Conservation (phyloP, 2,113 vertebrate species). For the Macaca mulatta region DNA sequence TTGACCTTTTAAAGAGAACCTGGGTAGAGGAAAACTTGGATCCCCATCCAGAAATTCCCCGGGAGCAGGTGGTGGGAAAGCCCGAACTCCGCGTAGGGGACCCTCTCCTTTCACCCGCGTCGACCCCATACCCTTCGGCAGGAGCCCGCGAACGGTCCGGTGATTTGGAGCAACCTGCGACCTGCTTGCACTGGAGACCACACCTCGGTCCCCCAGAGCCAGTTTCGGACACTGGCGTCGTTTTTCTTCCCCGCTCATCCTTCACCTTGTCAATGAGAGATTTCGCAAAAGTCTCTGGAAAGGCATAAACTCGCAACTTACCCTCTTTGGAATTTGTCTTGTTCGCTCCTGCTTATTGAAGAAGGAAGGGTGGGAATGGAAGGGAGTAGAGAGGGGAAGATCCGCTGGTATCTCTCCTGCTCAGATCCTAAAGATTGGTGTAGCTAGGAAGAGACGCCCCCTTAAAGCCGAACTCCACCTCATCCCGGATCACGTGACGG, state of each 20-base stretch:
- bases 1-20: background rate
- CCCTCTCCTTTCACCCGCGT: accelerated
- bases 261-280: background rate
- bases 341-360: accelerated
- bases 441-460: slow-evolving; percentile 81
- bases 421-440: slow-evolving; percentile 74
- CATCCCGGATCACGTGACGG: slow-evolving; percentile 80
- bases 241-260: background rate
- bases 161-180: accelerated
- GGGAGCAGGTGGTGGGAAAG: background rate
- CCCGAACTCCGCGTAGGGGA: background rate
- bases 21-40: background rate
- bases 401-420: slow-evolving; percentile 60
- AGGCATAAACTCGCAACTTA: slow-evolving; percentile 51
- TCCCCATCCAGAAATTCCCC: accelerated
- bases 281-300: slow-evolving; percentile 44
- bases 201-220: background rate
- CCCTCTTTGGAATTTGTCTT: background rate
- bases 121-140: accelerated
- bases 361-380: background rate
- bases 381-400: background rate
- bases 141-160: background rate
- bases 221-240: background rate
- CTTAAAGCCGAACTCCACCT: slow-evolving; percentile 86
- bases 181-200: background rate